Conservation (phyloP, 2,797 vertebrate genomes). For the Borostomias antarcticus region DNA sequence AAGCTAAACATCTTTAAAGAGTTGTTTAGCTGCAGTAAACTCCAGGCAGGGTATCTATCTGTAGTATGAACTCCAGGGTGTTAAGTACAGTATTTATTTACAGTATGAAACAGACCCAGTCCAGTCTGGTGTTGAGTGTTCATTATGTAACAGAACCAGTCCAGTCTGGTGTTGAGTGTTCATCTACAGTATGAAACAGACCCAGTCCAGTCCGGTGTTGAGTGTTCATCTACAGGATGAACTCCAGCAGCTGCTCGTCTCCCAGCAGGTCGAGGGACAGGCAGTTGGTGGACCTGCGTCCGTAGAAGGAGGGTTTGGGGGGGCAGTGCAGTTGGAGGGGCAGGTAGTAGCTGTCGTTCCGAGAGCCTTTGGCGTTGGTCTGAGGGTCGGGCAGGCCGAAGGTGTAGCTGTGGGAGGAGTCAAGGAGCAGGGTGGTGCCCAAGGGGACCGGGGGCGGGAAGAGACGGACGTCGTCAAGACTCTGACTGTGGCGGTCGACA, state of each 20-base stretch:
- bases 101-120: not conserved
- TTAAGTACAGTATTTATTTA: too few relatives aligned
- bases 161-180: not conserved
- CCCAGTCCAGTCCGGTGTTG: not conserved
- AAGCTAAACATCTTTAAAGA: too few relatives aligned
- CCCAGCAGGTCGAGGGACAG: constrained; percentile 81
- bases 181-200: not conserved
- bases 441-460: constrained; percentile 63
- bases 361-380: constrained; percentile 60
- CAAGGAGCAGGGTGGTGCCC: constrained; percentile 61
- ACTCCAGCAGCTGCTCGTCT: constrained; percentile 79
- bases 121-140: not conserved
- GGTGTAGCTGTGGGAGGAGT: constrained; percentile 80
- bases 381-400: constrained; percentile 75
- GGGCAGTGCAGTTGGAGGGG: constrained; percentile 68
- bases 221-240: constrained; percentile 66
- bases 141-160: not conserved
- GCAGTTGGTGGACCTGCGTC: constrained; percentile 80
- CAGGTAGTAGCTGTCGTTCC: constrained; percentile 67
- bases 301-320: constrained; percentile 79
- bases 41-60: too few relatives aligned
- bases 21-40: too few relatives aligned
- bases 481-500: constrained; percentile 77
- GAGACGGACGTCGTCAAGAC: constrained; percentile 76
- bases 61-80: too few relatives aligned